A percentile compares a stretch with the other conserved stretches of the same genome.
phyloP scores from a whole-genome alignment of 2,888 invertebrate species.

The Hylaea fasciaria region DNA sequence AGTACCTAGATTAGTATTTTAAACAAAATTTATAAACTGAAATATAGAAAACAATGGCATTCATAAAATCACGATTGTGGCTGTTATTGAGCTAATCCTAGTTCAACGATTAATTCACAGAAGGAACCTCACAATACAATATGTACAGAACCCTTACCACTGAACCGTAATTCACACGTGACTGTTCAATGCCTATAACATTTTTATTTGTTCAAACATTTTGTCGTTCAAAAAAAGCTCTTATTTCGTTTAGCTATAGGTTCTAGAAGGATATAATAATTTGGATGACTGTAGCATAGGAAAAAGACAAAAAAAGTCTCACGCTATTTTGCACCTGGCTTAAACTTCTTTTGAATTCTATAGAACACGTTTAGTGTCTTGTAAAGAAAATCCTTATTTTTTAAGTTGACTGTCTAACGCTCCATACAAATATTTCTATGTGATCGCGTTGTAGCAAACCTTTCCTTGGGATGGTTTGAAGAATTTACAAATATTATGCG shows the following conservation, averaged over 20 bases:
- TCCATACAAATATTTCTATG: no score
- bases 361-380: slow-evolving; percentile 2
- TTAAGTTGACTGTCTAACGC: background rate
- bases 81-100: no score
- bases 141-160: slow-evolving; percentile 1
- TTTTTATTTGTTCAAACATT: slow-evolving; percentile 15
- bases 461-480: no score
- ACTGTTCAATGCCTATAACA: slow-evolving; percentile 10
- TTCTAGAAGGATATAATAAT: background rate
- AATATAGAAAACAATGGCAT: no score
- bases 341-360: slow-evolving; percentile 10
- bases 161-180: slow-evolving; percentile 11
- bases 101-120: no score
- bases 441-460: no score
- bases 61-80: no score
- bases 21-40: no score
- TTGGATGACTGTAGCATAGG: background rate
- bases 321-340: slow-evolving; percentile 30
- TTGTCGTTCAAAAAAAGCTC: slow-evolving; percentile 20
- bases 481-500: no score
- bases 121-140: no score
- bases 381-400: slow-evolving; percentile 1
- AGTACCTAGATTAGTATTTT: no score
- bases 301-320: slow-evolving; percentile 18
- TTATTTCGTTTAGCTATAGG: slow-evolving; percentile 16